Base-by-base conservation (phyloP, 2,113 vertebrate genomes). In the Opisthocomus hoazin region DNA sequence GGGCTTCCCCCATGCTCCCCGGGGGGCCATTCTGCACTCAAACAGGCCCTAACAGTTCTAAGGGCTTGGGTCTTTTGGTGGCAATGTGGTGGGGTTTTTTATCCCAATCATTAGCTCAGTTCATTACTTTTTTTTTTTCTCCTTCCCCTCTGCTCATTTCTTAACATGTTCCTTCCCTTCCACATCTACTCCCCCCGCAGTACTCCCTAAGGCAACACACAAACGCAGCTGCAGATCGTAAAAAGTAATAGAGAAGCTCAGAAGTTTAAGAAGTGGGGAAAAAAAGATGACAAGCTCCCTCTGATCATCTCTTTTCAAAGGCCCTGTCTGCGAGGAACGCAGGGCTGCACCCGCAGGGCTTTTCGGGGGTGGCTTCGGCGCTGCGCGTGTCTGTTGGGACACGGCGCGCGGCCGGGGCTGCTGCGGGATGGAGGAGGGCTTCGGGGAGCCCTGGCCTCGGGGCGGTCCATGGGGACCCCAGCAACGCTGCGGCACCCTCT, bases 161-260 rank as follows among this genome's bases (percentile, higher is more conserved):
- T 92, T 90, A 90, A 73, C 36, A 1, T 81, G 45, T 75, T 90
- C 70, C 32, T 93, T 85, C 46, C 68, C 51, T 83, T 45, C 26
- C 41, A 32, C 75, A 61, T 39, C 50, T 51, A 36, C 32, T 81
- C 69, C 36, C 45, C 79, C 22, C 15, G 0, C 73, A 68, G 53
- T 12, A 43, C 77, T 95, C 94, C 92, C 88, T 46, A 39, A 86
- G 90, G 96, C 83, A 81, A 79, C 66, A 75, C 73, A 43, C n/a
- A 84, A 76, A 91, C 5, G 12, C 91, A 95, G 95, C 94, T 94
- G 94, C 81, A 82, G 37, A 77, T 87, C 41, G 5, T 92, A 87
- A 96, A 90, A 94, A 90, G 58, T 91, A 92, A 90, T 64, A 84
- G 85, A 94, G 91, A 93, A 97, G 91, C 95, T 95, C 97, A 95